phyloP scores from a whole-genome alignment of 2,888 invertebrate species.

The Fissipunctia ypsillon region DNA sequence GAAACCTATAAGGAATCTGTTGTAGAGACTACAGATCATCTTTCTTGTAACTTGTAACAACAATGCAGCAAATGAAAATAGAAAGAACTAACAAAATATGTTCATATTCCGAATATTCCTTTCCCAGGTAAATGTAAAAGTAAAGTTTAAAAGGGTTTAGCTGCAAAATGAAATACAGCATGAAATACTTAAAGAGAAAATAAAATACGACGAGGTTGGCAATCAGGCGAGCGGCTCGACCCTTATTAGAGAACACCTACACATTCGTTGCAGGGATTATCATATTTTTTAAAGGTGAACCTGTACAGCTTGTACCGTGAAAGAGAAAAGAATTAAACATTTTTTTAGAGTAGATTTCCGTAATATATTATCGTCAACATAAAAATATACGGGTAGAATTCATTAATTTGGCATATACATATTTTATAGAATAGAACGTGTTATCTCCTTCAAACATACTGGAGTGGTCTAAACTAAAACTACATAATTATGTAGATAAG shows the following conservation, averaged over 20 bases:
- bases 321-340: constrained; percentile 2
- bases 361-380: too few relatives aligned
- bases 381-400: too few relatives aligned
- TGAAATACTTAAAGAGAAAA: constrained; percentile 54
- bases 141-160: constrained; percentile 24
- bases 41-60: too few relatives aligned
- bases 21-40: neutral
- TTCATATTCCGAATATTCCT: neutral
- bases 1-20: neutral
- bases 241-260: constrained; percentile 75
- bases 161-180: constrained; percentile 43
- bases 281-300: constrained; percentile 56
- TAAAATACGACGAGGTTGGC: constrained; percentile 51
- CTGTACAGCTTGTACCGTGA: constrained; percentile 9
- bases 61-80: neutral
- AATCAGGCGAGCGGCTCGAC: constrained; percentile 64
- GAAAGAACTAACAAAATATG: too few relatives aligned
- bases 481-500: too few relatives aligned
- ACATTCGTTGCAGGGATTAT: constrained; percentile 59
- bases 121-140: constrained; percentile 6
- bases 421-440: too few relatives aligned
- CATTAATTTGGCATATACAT: too few relatives aligned
- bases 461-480: too few relatives aligned
- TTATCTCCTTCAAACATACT: too few relatives aligned
- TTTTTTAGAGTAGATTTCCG: neutral